Conservation (phyloP, 2,888 invertebrate genomes). For the Helobdella robusta region DNA sequence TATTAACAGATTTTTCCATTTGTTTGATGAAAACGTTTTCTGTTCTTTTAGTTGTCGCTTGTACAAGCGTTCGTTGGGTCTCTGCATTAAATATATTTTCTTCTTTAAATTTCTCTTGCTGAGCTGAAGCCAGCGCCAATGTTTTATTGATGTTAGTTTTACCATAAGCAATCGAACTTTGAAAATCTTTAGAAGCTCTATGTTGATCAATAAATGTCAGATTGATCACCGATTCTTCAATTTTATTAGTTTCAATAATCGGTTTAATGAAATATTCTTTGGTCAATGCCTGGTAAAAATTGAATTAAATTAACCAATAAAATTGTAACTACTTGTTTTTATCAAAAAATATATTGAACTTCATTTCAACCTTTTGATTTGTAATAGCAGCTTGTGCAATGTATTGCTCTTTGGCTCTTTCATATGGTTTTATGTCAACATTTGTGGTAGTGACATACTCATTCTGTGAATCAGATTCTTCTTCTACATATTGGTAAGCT, state of each 20-base stretch:
- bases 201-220: background rate
- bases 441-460: conserved; percentile 3
- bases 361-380: background rate
- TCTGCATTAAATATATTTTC: background rate
- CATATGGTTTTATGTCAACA: background rate
- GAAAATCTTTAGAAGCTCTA: conserved; percentile 1
- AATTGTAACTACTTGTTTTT: too few species aligned
- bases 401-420: background rate
- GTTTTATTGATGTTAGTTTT: background rate
- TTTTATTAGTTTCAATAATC: conserved; percentile 4
- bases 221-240: background rate
- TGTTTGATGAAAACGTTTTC: conserved; percentile 4
- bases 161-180: background rate
- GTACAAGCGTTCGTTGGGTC: background rate
- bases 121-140: background rate
- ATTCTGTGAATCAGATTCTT: conserved; percentile 14
- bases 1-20: background rate
- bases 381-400: background rate
- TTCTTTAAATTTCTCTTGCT: conserved; percentile 7
- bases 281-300: too few species aligned
- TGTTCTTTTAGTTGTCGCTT: background rate
- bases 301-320: too few species aligned
- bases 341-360: too few species aligned
- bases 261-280: conserved; percentile 13
- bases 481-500: conserved; percentile 23